phyloP scores from a whole-genome alignment of 2,113 vertebrate genomes.

The Nothoprocta pentlandii region DNA sequence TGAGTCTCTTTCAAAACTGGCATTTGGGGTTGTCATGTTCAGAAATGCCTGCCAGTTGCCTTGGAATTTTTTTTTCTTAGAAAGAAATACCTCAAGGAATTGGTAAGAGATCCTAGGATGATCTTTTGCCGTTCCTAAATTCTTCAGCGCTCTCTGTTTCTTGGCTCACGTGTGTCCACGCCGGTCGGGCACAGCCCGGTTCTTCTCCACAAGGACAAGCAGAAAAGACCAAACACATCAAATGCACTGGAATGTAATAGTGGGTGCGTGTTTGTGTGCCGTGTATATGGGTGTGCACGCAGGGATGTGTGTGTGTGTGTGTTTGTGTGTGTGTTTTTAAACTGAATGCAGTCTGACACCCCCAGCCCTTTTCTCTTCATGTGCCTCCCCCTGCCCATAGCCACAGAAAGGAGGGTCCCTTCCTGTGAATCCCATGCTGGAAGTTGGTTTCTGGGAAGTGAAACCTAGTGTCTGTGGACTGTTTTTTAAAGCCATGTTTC shows the following conservation, averaged over 20 bases:
- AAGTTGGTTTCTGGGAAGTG: slow-evolving; percentile 73
- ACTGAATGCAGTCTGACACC: slow-evolving; percentile 62
- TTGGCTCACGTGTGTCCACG: slow-evolving; percentile 61
- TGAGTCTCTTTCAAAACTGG: slow-evolving; percentile 48
- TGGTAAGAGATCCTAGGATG: slow-evolving; percentile 51
- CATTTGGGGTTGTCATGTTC: slow-evolving; percentile 26
- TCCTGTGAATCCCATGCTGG: slow-evolving; percentile 73
- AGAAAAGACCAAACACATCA: slow-evolving; percentile 74
- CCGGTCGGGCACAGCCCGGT: slow-evolving; percentile 58
- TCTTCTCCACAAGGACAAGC: slow-evolving; percentile 66
- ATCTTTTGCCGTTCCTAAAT: slow-evolving; percentile 68
- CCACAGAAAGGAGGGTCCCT: slow-evolving; percentile 68
- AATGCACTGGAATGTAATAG: slow-evolving; percentile 74
- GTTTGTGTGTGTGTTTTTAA: slow-evolving; percentile 9
- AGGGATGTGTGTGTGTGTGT: not conserved
- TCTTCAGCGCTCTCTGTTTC: slow-evolving; percentile 64
- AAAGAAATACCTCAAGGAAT: slow-evolving; percentile 71
- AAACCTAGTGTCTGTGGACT: slow-evolving; percentile 66
- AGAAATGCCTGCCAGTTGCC: slow-evolving; percentile 62
- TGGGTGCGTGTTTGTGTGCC: not conserved
- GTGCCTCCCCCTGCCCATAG: slow-evolving; percentile 60
- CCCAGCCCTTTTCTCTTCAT: slow-evolving; percentile 44
- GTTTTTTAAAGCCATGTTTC: slow-evolving; percentile 72
- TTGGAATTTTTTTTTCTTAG: slow-evolving; percentile 57
- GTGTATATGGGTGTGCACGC: not conserved